Conservation (phyloP, 2,888 invertebrate genomes). For the Alviniconcha strummeri region DNA sequence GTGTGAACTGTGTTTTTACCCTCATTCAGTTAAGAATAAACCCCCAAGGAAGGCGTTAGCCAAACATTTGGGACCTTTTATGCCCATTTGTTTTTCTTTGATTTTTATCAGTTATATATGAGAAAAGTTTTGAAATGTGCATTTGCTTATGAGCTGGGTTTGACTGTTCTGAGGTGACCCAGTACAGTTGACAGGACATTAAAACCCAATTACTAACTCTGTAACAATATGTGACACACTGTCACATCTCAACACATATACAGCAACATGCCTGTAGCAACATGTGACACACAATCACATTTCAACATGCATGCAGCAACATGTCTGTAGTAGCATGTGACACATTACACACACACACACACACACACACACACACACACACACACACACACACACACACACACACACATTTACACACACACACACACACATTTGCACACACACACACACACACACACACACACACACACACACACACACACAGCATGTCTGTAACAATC, state of each 20-base stretch:
- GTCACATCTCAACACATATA: not conserved
- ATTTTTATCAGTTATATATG: no score
- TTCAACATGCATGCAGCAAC: not conserved
- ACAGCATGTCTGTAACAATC: not conserved
- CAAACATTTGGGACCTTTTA: no score
- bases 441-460: not conserved
- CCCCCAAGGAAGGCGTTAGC: no score
- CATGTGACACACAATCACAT: not conserved
- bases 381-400: not conserved
- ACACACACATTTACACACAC: not conserved
- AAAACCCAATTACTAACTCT: no score
- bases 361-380: not conserved
- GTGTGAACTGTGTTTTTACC: no score
- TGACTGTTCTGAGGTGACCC: no score
- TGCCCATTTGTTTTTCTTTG: no score
- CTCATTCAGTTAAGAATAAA: no score
- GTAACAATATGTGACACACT: not conserved
- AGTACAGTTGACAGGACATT: no score
- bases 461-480: not conserved
- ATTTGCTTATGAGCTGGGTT: no score
- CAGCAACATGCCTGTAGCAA: not conserved
- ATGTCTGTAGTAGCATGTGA: not conserved
- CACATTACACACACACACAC: not conserved
- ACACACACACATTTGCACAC: not conserved
- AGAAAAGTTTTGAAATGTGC: no score